Base-by-base conservation (phyloP, 64 coral and sea anemone species). In the Cladopsammia gracilis region DNA sequence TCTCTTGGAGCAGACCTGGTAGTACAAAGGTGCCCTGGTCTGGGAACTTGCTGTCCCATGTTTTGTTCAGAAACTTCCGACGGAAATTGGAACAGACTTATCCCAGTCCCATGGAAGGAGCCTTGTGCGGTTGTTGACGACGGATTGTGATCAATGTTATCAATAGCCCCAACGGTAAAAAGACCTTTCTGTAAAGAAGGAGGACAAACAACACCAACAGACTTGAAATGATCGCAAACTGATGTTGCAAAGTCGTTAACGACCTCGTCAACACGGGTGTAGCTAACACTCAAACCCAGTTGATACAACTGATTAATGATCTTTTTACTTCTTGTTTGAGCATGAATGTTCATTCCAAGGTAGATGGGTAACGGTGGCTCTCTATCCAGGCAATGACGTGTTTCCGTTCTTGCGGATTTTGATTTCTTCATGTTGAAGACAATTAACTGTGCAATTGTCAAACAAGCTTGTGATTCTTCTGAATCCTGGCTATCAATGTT, bases 391-490 rank as follows among this genome's bases (percentile, higher is more conserved):
- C 44, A 23, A 89, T 89, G 87, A 65, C 87, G 73, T 25, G 78
- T 16, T 34, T 4, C 18, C 58, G 44, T 61, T 18, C 1, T 61
- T 58, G 71, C 54, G 14, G 22, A 6, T 54, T 89, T 43, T 25
- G 44, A 78, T 56, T 78, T 89, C 58, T 89, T 89, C 87, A 89
- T 89, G 72, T 89, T 89, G 72, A 85, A 85, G 61, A 85, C 18
- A 48, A 85, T 46, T 4, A 85, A 34, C 87, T 89, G 87, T 10
- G 87, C 87, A 76, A 89, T 89, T 6, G 87, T 89, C 58, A 89
- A 73, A 77, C 71, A 89, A 65, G 87, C 87, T 54, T 89, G 87
- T 13, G 87, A 89, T 76, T 89, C 87, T 16, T 89, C 74, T 8
- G 46, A 64, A 78, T 89, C 87, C 59, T 89, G 87, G 57, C 74